Evolutionary conservation across 1,140 invertebrate genomes (phyloP).

Genomic region (Gonatopus flavifemur): DNA sequence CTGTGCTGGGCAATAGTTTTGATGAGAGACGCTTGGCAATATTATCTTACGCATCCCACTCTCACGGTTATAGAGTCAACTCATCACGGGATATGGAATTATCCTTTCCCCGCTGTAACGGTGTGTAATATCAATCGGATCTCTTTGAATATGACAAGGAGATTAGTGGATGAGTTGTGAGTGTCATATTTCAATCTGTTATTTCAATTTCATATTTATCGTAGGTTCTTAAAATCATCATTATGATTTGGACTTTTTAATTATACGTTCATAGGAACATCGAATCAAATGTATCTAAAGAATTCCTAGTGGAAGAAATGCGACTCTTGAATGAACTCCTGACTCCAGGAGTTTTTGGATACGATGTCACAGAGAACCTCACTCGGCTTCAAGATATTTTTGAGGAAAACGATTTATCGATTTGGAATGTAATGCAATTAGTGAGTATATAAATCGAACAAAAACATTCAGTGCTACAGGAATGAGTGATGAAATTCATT

Average conservation of each 20-base stretch:
- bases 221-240: too few relatives aligned
- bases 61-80: slow-evolving; percentile 67
- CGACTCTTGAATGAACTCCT: slow-evolving; percentile 29
- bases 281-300: slow-evolving; percentile 16
- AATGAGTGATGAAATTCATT: neutral
- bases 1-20: slow-evolving; percentile 51
- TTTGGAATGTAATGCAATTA: slow-evolving; percentile 36
- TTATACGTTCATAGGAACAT: slow-evolving; percentile 23
- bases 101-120: slow-evolving; percentile 71
- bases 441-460: slow-evolving; percentile 13
- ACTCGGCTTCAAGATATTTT: slow-evolving; percentile 48
- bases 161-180: slow-evolving; percentile 58
- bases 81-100: slow-evolving; percentile 70
- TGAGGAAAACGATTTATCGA: slow-evolving; percentile 43
- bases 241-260: too few relatives aligned
- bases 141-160: slow-evolving; percentile 50
- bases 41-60: slow-evolving; percentile 53
- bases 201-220: neutral
- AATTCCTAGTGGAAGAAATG: slow-evolving; percentile 34
- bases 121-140: slow-evolving; percentile 68
- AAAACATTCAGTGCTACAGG: too few relatives aligned
- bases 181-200: slow-evolving; percentile 16
- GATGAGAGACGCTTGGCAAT: slow-evolving; percentile 53
- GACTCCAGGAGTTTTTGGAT: slow-evolving; percentile 26
- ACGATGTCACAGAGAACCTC: slow-evolving; percentile 28